Evolutionary conservation across 2,888 invertebrate species (phyloP), one percentile per base, ranked within the genome.

Genomic region (Catocala nupta): DNA sequence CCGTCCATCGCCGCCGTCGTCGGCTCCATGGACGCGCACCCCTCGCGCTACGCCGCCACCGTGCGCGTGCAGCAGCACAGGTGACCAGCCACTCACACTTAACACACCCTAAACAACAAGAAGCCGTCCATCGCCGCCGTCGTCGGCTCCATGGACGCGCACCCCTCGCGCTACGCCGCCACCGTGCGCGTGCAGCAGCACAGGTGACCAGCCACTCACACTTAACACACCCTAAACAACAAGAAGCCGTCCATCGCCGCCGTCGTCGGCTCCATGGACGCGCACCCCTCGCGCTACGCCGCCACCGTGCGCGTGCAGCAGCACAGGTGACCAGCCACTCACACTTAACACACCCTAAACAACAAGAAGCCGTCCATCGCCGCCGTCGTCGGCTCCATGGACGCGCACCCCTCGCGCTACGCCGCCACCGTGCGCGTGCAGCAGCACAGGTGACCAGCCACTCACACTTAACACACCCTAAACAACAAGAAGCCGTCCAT

Each of bases 1-100:
- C 99, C 99, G 70, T 99, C 99, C 70, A 99, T 99, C 86, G 99
- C 99, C 56, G 99, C 99, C 62, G 99, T 99, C 58, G 99, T 99
- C 11, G 99, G 99, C 71, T 99, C 99, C 71, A 99, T 99, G 99
- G 99, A 99, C 95, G 99, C 99, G 65, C 99, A 99, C 95, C 99
- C 99, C 6, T 99, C 99, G 73, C 96, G 99, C 48, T 99, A 99
- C 92, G 99, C 99, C 49, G 99, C 99, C 73, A 99, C 99, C 1
- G 99, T 99, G 55, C 95, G 99, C 58, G 99, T 99, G 63, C 99
- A 99, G 90, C 98, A 99, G 82, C 99, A 99, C 91, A 95, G 94
- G 94, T 39, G 9, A 39, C 36, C 36, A 39, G 8, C 9, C 36
- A 39, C 36, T 9, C 1, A 7, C 36, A 7, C 36, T 9, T 39